Base-by-base conservation (phyloP, 23 tunicate species). In the Phallusia fumigata region DNA sequence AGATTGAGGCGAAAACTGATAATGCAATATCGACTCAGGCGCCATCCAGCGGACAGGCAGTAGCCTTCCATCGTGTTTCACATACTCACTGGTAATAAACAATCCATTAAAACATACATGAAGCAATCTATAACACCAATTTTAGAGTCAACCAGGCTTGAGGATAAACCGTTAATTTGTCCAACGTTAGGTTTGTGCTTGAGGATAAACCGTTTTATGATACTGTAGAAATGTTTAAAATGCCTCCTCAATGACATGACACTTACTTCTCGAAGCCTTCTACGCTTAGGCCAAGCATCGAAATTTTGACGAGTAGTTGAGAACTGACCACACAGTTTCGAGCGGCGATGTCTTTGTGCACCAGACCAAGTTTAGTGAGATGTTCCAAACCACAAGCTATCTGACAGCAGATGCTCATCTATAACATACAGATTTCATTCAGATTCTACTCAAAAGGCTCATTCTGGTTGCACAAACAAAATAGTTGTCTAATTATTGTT, bases 311-410 rank as follows among this genome's bases (percentile, higher is more conserved):
- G 21, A 89, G 79, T 24, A 88, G 84, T 28, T 94, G 89, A 1
- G 98, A 94, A 65, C 98, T 94, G 87, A 94, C 93, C n/a, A 94
- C 93, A 75, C 94, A 89, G 53, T 94, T 94, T 36, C 98, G 76
- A n/a, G 95, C 36, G 11, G 98, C 90, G n/a, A 94, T 76, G 79
- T 94, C 98, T 58, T 58, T 35, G 69, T 94, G 98, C 69, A 76
- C 52, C 53, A 94, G 49, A 36, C 90, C 90, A 0, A 82, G 81
- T 30, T 83, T 76, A 65, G 78, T 77, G 33, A 94, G 75, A 80
- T 94, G 98, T n/a, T 89, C 95, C 35, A 94, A 52, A 3, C 90
- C 98, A 64, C 95, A 74, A 28, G 98, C 94, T 13, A 94, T 53
- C 83, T 94, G 98, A 58, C 91, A 86, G 64, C 98, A 94, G 85